Percentiles rank a stretch among this genome's conserved stretches.
These are phyloP conservation scores for Pygoscelis adeliae DNA, from an alignment of 2,113 vertebrate species.

Conservation along the genomic window DNA sequence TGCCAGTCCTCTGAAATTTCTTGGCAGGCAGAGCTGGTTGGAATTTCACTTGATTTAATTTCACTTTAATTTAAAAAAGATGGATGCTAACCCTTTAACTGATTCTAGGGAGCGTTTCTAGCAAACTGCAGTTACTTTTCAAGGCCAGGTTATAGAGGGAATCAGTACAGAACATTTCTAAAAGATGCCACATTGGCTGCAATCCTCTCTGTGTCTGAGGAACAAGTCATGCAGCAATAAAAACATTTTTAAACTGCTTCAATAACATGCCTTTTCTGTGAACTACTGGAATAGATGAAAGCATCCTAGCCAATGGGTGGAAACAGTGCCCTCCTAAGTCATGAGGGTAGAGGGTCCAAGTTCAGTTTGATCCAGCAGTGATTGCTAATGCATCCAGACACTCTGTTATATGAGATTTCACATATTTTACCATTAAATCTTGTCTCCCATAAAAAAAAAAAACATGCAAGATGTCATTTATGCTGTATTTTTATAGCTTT, in stretches of 20 bases:
- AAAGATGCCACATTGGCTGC: not conserved
- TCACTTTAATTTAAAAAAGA: slow-evolving; percentile 5
- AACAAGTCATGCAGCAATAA: not conserved
- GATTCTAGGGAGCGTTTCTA: not conserved
- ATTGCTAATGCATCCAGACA: not conserved
- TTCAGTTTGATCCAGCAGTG: not conserved
- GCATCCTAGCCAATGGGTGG: not conserved
- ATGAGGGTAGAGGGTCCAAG: not conserved
- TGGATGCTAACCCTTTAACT: not conserved
- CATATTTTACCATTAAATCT: not conserved
- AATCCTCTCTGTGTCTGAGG: not conserved
- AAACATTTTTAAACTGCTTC: not conserved
- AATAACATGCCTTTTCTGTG: not conserved
- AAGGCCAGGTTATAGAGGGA: not conserved
- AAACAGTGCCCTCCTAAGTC: not conserved
- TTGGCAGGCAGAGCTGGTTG: not conserved
- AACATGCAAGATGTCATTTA: not conserved
- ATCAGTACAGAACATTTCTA: not conserved
- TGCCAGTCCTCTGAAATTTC: not conserved
- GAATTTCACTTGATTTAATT: not conserved
- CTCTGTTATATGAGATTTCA: not conserved
- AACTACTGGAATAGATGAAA: not conserved
- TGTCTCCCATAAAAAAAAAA: not conserved
- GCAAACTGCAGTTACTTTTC: not conserved
- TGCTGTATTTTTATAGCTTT: not conserved